Conservation (phyloP, 2,888 invertebrate species). For the Notodromas monacha region DNA sequence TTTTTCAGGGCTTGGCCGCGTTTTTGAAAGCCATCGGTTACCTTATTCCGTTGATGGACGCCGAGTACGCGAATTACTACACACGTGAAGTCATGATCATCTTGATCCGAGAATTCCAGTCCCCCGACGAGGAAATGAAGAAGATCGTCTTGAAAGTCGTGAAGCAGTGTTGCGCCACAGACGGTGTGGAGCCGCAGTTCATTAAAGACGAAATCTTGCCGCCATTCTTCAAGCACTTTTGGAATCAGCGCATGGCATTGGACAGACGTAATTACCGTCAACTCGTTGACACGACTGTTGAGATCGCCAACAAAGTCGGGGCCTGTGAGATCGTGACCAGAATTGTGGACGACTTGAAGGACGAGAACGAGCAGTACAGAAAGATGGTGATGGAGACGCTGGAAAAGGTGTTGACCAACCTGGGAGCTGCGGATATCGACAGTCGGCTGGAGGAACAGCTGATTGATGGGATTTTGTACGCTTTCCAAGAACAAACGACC, state of each 20-base stretch:
- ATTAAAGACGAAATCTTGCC: conserved; percentile 96
- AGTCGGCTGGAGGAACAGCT: conserved; percentile 89
- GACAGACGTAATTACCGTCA: conserved; percentile 86
- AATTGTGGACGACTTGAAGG: conserved; percentile 93
- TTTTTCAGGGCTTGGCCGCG: conserved; percentile 68
- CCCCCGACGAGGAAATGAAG: conserved; percentile 99
- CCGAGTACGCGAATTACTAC: conserved; percentile 97
- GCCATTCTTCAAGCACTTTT: conserved; percentile 95
- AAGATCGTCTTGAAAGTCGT: conserved; percentile 98
- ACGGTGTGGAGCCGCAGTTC: conserved; percentile 96
- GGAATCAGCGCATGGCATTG: conserved; percentile 98
- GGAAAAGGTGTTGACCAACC: conserved; percentile 86
- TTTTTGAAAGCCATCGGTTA: conserved; percentile 98
- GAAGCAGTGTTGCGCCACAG: conserved; percentile 97
- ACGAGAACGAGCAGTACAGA: conserved; percentile 94
- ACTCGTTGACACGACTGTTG: conserved; percentile 94
- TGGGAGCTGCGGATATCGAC: conserved; percentile 93
- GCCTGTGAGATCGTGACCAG: conserved; percentile 93
- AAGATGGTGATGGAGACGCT: conserved; percentile 99
- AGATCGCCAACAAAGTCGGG: conserved; percentile 98
- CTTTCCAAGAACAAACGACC: conserved; percentile 98
- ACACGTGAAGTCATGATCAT: conserved; percentile 98
- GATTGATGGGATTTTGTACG: conserved; percentile 94
- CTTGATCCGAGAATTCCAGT: conserved; percentile 92
- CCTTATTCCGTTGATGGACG: conserved; percentile 95